These are phyloP conservation scores for Macrotus californicus DNA, from an alignment of 2,113 vertebrate genomes.

Conservation along the genomic window DNA sequence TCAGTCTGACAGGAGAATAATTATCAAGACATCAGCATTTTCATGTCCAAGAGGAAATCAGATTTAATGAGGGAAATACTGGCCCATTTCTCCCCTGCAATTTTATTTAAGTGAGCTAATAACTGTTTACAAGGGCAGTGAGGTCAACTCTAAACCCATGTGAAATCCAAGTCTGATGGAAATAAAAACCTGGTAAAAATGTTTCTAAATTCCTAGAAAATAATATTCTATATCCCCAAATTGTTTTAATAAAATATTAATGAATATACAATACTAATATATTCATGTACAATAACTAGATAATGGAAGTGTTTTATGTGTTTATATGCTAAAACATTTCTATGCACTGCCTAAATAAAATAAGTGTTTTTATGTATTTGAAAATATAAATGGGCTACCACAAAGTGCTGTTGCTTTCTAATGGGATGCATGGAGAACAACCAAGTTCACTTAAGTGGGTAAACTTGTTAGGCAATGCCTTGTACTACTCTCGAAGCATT, in stretches of 20 bases:
- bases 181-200: background rate
- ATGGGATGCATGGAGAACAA: background rate
- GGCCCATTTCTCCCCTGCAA: background rate
- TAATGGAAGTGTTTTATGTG: background rate
- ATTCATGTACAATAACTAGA: background rate
- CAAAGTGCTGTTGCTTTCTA: background rate
- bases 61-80: conserved; percentile 20
- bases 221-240: background rate
- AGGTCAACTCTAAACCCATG: background rate
- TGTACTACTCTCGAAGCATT: background rate
- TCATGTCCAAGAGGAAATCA: background rate
- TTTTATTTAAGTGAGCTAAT: background rate
- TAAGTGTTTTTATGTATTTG: background rate
- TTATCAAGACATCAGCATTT: conserved; percentile 9
- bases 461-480: background rate
- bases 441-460: background rate
- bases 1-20: conserved; percentile 8
- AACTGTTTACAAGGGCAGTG: background rate
- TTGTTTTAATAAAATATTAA: background rate
- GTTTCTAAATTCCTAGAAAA: background rate
- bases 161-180: background rate
- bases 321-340: background rate
- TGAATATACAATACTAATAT: background rate
- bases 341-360: background rate
- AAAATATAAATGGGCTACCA: background rate